These are phyloP conservation scores for Drosophila takahashii DNA, from an alignment of 1,140 invertebrate genomes.

Conservation along the genomic window DNA sequence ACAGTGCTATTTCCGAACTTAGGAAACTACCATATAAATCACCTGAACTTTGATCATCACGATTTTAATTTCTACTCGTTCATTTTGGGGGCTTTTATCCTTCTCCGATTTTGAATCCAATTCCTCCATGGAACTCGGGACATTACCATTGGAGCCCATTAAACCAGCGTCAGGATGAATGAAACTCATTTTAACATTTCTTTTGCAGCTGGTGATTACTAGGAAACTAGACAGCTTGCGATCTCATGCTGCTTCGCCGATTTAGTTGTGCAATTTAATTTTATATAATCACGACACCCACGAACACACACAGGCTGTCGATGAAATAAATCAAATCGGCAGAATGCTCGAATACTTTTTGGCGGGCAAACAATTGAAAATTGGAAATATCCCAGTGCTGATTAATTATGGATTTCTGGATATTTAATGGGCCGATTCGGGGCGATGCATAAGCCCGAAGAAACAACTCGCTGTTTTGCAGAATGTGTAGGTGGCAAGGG, in stretches of 20 bases:
- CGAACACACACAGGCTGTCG: conserved; percentile 19
- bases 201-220: conserved; percentile 6
- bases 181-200: conserved; percentile 61
- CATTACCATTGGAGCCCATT: conserved; percentile 31
- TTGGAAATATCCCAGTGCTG: conserved; percentile 15
- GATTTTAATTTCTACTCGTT: conserved; percentile 66
- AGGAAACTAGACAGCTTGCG: conserved; percentile 3
- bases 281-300: conserved; percentile 64
- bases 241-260: conserved; percentile 32
- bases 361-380: conserved; percentile 14
- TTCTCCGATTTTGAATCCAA: neutral
- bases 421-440: conserved; percentile 1
- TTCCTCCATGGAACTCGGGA: neutral
- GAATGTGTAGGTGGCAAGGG: conserved; percentile 41
- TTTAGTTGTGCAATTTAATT: conserved; percentile 46
- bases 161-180: conserved; percentile 67
- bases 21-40: conserved; percentile 16
- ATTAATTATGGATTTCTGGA: conserved; percentile 18
- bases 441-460: neutral
- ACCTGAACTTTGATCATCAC: conserved; percentile 76
- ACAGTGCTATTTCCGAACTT: neutral
- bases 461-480: conserved; percentile 13
- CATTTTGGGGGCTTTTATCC: conserved; percentile 11
- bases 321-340: conserved; percentile 39
- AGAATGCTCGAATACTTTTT: conserved; percentile 8